A percentile compares a stretch with the other conserved stretches of the same genome.
Evolutionary conservation across 1,140 invertebrate species (phyloP).

Genomic region (Drepana arcuata): DNA sequence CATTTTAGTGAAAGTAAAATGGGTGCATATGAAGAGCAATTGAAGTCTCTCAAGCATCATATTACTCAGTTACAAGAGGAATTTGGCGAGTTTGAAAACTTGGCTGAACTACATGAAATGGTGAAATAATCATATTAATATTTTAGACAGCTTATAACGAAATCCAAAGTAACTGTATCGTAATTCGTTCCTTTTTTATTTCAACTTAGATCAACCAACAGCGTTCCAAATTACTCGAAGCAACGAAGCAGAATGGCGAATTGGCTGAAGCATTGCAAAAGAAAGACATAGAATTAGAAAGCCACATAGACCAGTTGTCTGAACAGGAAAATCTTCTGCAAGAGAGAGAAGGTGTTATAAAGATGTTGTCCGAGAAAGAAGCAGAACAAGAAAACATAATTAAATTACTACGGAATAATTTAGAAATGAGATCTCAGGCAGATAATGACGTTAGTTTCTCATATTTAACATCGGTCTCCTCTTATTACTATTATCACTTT

Average conservation of each 20-base stretch:
- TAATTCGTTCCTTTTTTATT: neutral
- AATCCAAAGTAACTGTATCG: too few species aligned
- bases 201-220: constrained; percentile 28
- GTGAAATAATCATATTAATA: too few species aligned
- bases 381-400: constrained; percentile 46
- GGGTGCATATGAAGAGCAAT: constrained; percentile 39
- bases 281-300: constrained; percentile 31
- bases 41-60: constrained; percentile 31
- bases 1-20: constrained; percentile 42
- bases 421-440: constrained; percentile 28
- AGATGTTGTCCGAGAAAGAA: constrained; percentile 39
- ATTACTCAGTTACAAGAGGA: constrained; percentile 39
- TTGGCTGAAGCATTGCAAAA: constrained; percentile 28
- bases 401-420: constrained; percentile 33
- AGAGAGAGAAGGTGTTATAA: constrained; percentile 33
- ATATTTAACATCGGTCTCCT: too few species aligned
- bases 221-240: constrained; percentile 28
- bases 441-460: constrained; percentile 27
- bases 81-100: constrained; percentile 39
- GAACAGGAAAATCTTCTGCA: constrained; percentile 31
- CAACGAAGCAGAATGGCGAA: constrained; percentile 27
- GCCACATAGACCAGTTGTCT: constrained; percentile 15
- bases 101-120: constrained; percentile 33
- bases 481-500: too few species aligned
- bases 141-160: too few species aligned